Percentiles rank a stretch among this genome's conserved stretches.
phyloP scores from a whole-genome alignment of 2,888 invertebrate genomes.

The Diaperis boleti region DNA sequence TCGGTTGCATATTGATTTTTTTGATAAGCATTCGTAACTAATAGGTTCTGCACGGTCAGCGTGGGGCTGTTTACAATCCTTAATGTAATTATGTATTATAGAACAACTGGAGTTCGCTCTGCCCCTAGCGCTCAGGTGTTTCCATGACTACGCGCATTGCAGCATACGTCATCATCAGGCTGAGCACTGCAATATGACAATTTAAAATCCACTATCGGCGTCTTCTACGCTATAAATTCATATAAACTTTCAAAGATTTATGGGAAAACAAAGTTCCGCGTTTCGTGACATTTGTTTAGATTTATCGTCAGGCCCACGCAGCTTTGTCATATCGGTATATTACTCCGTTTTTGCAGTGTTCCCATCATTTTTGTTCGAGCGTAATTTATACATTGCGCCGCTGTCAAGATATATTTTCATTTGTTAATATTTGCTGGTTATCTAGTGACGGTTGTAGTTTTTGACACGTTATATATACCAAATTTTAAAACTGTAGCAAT shows the following conservation, averaged over 20 bases:
- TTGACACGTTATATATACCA: conserved; percentile 5
- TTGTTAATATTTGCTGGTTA: conserved; percentile 28
- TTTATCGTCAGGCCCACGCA: conserved; percentile 51
- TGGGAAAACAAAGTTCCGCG: conserved; percentile 54
- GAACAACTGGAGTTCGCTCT: conserved; percentile 52
- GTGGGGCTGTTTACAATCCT: conserved; percentile 54
- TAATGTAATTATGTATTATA: conserved; percentile 56
- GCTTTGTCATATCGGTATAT: conserved; percentile 38
- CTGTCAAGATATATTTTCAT: conserved; percentile 30
- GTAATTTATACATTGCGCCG: conserved; percentile 34
- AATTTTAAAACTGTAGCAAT: background rate
- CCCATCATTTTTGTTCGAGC: conserved; percentile 40
- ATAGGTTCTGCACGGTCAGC: conserved; percentile 8
- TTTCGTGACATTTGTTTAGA: conserved; percentile 59
- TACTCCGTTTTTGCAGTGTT: conserved; percentile 35
- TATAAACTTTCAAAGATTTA: conserved; percentile 58
- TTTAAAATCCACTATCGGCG: conserved; percentile 59
- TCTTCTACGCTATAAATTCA: conserved; percentile 57
- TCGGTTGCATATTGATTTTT: no score
- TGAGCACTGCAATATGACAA: conserved; percentile 56
- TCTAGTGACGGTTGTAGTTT: conserved; percentile 11
- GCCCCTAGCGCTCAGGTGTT: conserved; percentile 44
- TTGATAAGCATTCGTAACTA: background rate
- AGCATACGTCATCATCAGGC: conserved; percentile 54
- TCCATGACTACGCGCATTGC: conserved; percentile 49